Evolutionary conservation across 2,888 invertebrate species (phyloP), one percentile per base, ranked within the genome.

Genomic region (Lochmaea capreae): DNA sequence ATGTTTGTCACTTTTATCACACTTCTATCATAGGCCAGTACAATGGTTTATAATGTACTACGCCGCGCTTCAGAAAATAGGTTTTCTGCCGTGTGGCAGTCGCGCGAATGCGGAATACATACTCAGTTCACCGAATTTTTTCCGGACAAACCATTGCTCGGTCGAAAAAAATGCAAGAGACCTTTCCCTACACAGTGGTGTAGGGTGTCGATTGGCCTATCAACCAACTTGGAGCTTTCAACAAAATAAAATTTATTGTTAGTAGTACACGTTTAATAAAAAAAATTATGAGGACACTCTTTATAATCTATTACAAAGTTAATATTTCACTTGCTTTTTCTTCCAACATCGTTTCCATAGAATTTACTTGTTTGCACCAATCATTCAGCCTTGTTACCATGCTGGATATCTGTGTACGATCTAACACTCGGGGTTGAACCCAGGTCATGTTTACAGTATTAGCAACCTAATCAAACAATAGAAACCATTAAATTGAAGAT

Each of bases 351-450:
- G 89, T 88, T 84, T 94, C 94, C 92, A 95, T 94, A 49, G 90
- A 89, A 76, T 89, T 89, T 6, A 95, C 93, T 82, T 94, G 94
- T 80, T 90, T 90, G 83, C 93, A 92, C 94, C 95, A 95, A 63
- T 89, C 89, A 73, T 92, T 91, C 65, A 95, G 87, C 77, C 93
- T 89, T 74, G 91, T 89, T 76, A 93, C 91, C 93, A 95, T 94
- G 46, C 89, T 89, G 4, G 90, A 87, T 80, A 94, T 93, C 90
- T 94, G 90, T 42, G 86, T 86, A 70, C 88, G 87, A 84, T 95
- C 93, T 66, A 95, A 88, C 11, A 95, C 95, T 77, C 95, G 88
- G 4, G 95, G 95, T 85, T 95, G 95, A 10, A 95, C 95, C 95
- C 95, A 96, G 11, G 93, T 93, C 90, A 95, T 92, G 83, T 93